These are phyloP conservation scores for Pseudolaguvia tuberculata DNA, from an alignment of 2,113 vertebrate species.

Conservation along the genomic window DNA sequence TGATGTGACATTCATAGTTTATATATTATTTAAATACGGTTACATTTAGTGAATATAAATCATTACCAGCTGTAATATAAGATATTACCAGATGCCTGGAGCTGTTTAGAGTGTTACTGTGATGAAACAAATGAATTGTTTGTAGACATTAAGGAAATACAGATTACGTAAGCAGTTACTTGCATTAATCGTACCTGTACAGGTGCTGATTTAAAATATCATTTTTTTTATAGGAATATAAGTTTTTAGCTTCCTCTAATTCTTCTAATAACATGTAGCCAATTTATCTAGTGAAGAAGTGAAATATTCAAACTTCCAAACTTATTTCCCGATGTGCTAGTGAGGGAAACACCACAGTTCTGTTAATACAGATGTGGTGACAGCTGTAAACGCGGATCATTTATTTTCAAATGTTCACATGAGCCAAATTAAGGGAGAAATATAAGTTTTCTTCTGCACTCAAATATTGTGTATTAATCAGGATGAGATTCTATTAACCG, in stretches of 20 bases:
- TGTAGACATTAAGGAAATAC: constrained; percentile 33
- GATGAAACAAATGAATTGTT: constrained; percentile 34
- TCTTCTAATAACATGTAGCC: not conserved
- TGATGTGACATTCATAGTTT: not conserved
- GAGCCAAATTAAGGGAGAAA: not conserved
- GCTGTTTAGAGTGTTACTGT: constrained; percentile 12
- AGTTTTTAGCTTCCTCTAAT: not conserved
- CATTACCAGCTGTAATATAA: constrained; percentile 8
- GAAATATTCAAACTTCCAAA: not conserved
- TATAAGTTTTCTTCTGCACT: not conserved
- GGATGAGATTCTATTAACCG: not conserved
- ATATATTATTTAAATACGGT: constrained; percentile 24
- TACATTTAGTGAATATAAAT: constrained; percentile 31
- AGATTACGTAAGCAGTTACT: constrained; percentile 31
- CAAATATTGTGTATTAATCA: not conserved
- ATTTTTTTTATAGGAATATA: no score
- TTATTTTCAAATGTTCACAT: not conserved
- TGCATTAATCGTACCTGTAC: constrained; percentile 28
- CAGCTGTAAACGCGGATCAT: not conserved
- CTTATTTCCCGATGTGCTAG: not conserved
- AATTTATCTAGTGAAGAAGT: not conserved
- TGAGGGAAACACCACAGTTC: not conserved
- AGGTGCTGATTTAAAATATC: constrained; percentile 4
- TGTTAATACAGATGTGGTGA: not conserved
- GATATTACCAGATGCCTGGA: not conserved